phyloP scores from a whole-genome alignment of 2,797 vertebrate genomes.

The Sebastiscus tertius region DNA sequence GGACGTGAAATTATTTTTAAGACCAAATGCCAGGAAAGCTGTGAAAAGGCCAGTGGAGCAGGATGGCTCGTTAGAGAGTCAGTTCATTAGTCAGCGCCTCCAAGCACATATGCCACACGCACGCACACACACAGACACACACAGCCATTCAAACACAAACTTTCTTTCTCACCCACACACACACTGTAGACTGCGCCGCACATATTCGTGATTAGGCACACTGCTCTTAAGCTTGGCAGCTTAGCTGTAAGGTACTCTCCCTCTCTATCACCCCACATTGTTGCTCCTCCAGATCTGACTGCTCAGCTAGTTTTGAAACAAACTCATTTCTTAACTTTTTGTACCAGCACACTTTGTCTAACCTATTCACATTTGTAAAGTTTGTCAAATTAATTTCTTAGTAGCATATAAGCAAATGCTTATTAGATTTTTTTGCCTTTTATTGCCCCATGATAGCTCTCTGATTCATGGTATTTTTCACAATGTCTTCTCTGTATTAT shows the following conservation, averaged over 20 bases:
- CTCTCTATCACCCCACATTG: conserved; percentile 43
- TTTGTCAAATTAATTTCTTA: conserved; percentile 1
- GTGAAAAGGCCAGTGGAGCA: conserved; percentile 81
- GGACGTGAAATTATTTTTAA: conserved; percentile 87
- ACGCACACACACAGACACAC: conserved; percentile 6
- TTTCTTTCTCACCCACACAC: conserved; percentile 38
- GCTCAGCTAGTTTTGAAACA: conserved; percentile 55
- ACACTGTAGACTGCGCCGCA: conserved; percentile 15
- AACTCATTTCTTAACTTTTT: conserved; percentile 7
- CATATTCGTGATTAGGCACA: conserved; percentile 49
- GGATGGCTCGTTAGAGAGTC: conserved; percentile 77
- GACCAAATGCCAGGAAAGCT: conserved; percentile 84
- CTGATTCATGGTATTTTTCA: background rate
- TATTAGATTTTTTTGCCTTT: background rate
- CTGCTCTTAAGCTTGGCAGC: conserved; percentile 48
- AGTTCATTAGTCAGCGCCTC: conserved; percentile 79
- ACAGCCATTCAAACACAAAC: conserved; percentile 47
- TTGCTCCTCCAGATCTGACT: conserved; percentile 48
- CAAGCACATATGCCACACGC: conserved; percentile 25
- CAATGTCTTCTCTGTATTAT: background rate
- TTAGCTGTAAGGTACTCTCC: conserved; percentile 39
- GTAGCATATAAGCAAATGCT: background rate
- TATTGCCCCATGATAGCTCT: background rate
- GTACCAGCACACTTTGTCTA: conserved; percentile 6
- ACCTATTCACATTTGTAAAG: conserved; percentile 25